Evolutionary conservation across 2,797 vertebrate genomes (phyloP).

Genomic region (Trichosurus vulpecula): DNA sequence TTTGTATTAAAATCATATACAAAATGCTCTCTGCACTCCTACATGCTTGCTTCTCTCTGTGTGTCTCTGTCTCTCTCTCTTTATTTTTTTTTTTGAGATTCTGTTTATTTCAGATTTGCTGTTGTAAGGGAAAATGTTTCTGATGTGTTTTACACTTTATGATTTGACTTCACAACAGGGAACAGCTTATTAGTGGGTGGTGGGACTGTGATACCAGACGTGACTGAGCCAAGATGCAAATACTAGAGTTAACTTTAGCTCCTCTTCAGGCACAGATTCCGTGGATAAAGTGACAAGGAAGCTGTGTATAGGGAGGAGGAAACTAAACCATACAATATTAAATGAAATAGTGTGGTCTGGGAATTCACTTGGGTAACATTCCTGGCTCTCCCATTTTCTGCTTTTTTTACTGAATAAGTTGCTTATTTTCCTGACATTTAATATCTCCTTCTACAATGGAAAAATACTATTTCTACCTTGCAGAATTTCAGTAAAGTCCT

Average conservation of each 20-base stretch:
- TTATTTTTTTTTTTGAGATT: slow-evolving; percentile 8
- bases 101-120: slow-evolving; percentile 65
- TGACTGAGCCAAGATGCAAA: slow-evolving; percentile 40
- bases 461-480: not conserved
- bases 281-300: slow-evolving; percentile 26
- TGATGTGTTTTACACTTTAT: slow-evolving; percentile 64
- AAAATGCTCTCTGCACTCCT: slow-evolving; percentile 53
- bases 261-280: not conserved
- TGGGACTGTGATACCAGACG: slow-evolving; percentile 49
- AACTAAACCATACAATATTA: not conserved
- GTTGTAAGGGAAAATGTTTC: slow-evolving; percentile 50
- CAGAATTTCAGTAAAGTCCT: not conserved
- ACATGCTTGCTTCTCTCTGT: not conserved
- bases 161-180: slow-evolving; percentile 61
- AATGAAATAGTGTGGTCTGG: not conserved
- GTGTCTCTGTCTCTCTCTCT: not conserved
- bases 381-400: not conserved
- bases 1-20: slow-evolving; percentile 61
- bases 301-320: not conserved
- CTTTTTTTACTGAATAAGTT: not conserved
- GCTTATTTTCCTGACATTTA: not conserved
- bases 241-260: slow-evolving; percentile 30
- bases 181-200: slow-evolving; percentile 66
- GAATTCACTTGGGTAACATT: not conserved
- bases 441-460: not conserved